phyloP scores from a whole-genome alignment of 2,113 vertebrate species.

The Hippocampus mohnikei region DNA sequence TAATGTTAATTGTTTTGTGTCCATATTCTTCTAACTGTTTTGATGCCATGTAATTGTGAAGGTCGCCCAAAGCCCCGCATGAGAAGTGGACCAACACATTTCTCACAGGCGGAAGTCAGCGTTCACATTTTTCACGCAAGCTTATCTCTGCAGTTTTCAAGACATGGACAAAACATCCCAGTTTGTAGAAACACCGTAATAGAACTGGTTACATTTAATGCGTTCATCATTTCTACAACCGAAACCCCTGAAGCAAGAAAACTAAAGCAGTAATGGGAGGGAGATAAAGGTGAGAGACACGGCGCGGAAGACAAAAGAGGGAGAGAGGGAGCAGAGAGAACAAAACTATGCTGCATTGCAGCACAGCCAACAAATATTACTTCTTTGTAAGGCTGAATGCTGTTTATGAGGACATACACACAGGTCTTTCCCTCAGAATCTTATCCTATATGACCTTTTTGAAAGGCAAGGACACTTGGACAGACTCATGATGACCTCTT shows the following conservation, averaged over 20 bases:
- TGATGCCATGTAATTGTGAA: too few species aligned
- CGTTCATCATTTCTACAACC: conserved; percentile 13
- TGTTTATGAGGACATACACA: conserved; percentile 32
- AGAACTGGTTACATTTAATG: conserved; percentile 31
- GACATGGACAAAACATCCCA: conserved; percentile 14
- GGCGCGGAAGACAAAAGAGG: conserved; percentile 30
- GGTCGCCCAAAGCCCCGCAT: conserved; percentile 3
- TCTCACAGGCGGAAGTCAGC: conserved; percentile 34
- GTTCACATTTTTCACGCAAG: conserved; percentile 50
- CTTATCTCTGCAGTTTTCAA: conserved; percentile 30
- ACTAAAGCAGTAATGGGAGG: conserved; percentile 30
- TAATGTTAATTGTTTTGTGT: too few species aligned
- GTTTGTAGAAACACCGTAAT: conserved; percentile 39
- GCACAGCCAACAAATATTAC: conserved; percentile 41
- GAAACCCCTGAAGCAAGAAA: conserved; percentile 32
- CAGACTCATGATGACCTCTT: conserved; percentile 41
- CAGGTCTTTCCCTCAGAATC: conserved; percentile 29
- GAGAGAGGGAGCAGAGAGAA: conserved; percentile 43
- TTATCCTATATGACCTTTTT: conserved; percentile 41
- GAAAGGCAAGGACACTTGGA: conserved; percentile 24
- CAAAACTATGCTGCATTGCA: conserved; percentile 65
- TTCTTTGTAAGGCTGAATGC: conserved; percentile 37
- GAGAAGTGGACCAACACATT: conserved; percentile 34
- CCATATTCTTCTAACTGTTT: too few species aligned
- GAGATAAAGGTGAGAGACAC: conserved; percentile 49